Conservation (phyloP, 2,113 vertebrate genomes). For the Sciurus niger region DNA sequence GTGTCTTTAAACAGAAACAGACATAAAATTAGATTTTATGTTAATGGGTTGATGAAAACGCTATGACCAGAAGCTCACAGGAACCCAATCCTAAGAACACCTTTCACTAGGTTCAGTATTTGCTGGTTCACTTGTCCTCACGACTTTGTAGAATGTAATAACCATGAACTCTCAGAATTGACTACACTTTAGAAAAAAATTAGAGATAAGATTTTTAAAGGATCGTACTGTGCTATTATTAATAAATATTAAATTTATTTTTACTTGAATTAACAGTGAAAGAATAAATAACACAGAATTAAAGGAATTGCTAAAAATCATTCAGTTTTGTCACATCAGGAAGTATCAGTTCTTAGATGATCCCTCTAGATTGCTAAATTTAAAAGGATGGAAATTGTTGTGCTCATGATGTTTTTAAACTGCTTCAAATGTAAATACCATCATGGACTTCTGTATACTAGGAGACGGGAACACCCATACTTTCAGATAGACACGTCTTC, state of each 20-base stretch:
- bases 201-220: not conserved
- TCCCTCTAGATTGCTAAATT: not conserved
- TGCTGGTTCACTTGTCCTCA: not conserved
- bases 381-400: not conserved
- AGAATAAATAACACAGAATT: conserved; percentile 1
- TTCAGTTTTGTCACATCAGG: not conserved
- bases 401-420: not conserved
- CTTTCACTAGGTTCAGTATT: not conserved
- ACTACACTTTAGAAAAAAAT: conserved; percentile 26
- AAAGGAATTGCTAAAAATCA: not conserved
- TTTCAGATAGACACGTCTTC: not conserved
- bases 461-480: not conserved
- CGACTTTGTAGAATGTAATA: not conserved
- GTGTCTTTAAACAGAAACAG: not conserved
- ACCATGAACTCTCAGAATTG: not conserved
- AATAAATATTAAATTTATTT: not conserved
- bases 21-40: not conserved
- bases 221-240: not conserved
- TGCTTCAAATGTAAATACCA: not conserved
- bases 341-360: not conserved
- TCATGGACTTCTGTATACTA: not conserved
- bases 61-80: not conserved
- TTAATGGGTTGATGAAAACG: not conserved
- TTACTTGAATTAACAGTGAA: conserved; percentile 55
- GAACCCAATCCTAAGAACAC: not conserved